phyloP scores from a whole-genome alignment of 2,113 vertebrate species.

The Phrynosoma blainvillii region DNA sequence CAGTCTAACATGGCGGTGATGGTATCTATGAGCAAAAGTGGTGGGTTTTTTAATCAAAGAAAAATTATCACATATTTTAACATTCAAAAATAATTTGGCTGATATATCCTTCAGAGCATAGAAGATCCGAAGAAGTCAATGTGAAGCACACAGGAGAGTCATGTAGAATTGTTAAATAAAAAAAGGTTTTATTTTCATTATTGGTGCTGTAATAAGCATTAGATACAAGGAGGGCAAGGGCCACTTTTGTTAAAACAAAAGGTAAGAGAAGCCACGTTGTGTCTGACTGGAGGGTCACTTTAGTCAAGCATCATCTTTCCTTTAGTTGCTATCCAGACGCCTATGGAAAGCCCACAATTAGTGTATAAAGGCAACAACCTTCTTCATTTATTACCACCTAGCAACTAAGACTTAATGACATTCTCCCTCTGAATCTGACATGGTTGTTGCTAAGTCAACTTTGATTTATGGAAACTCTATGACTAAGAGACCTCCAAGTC shows the following conservation, averaged over 20 bases:
- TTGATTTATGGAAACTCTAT: too few species aligned
- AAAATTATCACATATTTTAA: background rate
- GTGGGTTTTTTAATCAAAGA: slow-evolving; percentile 53
- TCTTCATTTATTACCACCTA: background rate
- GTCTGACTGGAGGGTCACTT: background rate
- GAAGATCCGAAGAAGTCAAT: background rate
- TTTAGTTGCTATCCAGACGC: background rate
- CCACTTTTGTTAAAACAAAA: background rate
- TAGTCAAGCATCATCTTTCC: background rate
- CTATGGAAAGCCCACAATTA: background rate
- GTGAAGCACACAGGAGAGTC: background rate
- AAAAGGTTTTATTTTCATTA: background rate
- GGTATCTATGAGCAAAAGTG: slow-evolving; percentile 82
- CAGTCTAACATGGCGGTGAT: slow-evolving; percentile 98
- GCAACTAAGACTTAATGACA: background rate
- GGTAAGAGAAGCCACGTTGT: background rate
- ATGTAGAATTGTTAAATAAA: background rate
- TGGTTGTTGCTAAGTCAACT: too few species aligned
- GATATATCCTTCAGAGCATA: background rate
- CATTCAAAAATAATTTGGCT: background rate
- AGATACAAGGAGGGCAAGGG: background rate
- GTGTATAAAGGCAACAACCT: background rate
- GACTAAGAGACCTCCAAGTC: too few species aligned
- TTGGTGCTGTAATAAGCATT: background rate
- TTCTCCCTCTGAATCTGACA: too few species aligned